Conservation (phyloP, 1,140 invertebrate species). For the Atta cephalotes region DNA sequence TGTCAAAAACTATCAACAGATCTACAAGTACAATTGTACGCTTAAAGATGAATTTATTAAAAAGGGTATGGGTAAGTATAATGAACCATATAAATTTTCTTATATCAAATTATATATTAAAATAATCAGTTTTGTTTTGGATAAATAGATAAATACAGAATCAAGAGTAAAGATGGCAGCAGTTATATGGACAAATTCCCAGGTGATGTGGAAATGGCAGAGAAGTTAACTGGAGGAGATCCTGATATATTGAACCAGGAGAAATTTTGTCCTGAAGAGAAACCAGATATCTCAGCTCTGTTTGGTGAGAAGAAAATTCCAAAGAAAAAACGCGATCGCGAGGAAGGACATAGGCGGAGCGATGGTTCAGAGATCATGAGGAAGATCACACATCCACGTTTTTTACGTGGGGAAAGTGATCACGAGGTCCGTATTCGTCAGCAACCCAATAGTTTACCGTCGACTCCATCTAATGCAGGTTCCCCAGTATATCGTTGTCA, state of each 20-base stretch:
- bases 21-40: conserved; percentile 92
- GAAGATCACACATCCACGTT: conserved; percentile 86
- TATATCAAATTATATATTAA: not conserved
- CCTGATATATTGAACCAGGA: conserved; percentile 88
- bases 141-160: conserved; percentile 87
- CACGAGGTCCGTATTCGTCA: conserved; percentile 88
- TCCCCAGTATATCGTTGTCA: conserved; percentile 88
- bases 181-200: conserved; percentile 92
- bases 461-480: conserved; percentile 75
- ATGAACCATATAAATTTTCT: conserved; percentile 70
- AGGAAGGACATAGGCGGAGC: conserved; percentile 70
- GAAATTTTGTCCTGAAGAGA: conserved; percentile 88
- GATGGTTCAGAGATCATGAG: conserved; percentile 69
- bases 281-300: conserved; percentile 84
- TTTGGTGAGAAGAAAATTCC: conserved; percentile 83
- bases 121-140: conserved; percentile 25
- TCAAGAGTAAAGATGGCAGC: conserved; percentile 86
- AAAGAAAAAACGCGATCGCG: conserved; percentile 80
- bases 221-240: conserved; percentile 89
- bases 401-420: conserved; percentile 87
- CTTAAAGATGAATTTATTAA: conserved; percentile 93
- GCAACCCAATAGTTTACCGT: conserved; percentile 75
- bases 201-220: conserved; percentile 90
- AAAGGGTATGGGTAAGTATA: conserved; percentile 91
- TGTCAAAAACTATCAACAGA: conserved; percentile 90